phyloP scores from a whole-genome alignment of 2,888 invertebrate species.

The Megalurothrips usitatus region DNA sequence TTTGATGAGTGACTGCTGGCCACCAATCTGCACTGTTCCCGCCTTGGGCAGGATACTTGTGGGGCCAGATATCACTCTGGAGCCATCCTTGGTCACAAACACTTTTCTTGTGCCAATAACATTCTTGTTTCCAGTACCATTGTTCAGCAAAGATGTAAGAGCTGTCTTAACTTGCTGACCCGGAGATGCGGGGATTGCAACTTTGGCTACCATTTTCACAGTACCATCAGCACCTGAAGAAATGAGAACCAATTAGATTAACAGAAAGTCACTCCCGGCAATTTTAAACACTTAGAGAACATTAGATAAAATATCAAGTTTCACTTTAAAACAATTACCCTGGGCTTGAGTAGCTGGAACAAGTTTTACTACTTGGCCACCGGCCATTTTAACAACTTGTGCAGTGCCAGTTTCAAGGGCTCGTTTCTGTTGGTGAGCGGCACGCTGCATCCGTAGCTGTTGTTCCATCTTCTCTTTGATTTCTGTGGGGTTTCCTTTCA shows the following conservation, averaged over 20 bases:
- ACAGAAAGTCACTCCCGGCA: background rate
- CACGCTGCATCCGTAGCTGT: conserved; percentile 79
- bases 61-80: conserved; percentile 58
- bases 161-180: conserved; percentile 47
- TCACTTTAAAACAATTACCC: background rate
- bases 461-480: conserved; percentile 89
- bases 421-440: conserved; percentile 84
- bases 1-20: conserved; percentile 52
- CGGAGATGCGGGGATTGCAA: conserved; percentile 52
- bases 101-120: conserved; percentile 63
- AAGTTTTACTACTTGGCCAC: conserved; percentile 42
- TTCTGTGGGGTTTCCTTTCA: conserved; percentile 64
- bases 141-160: conserved; percentile 61
- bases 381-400: conserved; percentile 44
- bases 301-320: background rate
- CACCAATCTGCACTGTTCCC: conserved; percentile 40
- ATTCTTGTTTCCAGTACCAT: conserved; percentile 59
- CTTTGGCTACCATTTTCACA: conserved; percentile 61
- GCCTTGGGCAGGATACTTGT: conserved; percentile 55
- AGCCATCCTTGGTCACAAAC: conserved; percentile 71
- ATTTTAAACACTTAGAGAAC: conserved; percentile 28
- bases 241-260: background rate
- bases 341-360: background rate
- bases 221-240: conserved; percentile 47
- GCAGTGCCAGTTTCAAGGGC: conserved; percentile 53